Evolutionary conservation across 2,113 vertebrate genomes (phyloP), one percentile per base, ranked within the genome.

Genomic region (Lota lota): DNA sequence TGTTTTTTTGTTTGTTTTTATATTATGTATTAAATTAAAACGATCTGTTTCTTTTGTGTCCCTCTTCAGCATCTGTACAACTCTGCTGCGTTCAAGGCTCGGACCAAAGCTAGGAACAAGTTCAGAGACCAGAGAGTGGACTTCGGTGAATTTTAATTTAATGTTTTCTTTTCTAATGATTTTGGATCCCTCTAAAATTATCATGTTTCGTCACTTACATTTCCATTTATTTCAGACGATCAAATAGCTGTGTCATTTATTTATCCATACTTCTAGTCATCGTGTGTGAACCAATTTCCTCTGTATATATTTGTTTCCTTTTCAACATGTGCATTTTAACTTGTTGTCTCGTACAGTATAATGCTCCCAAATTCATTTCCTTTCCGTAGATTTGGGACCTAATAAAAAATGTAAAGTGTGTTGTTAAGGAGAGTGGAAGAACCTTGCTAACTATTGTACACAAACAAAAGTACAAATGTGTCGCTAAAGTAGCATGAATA

Each of bases 41-140:
- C 68, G n/a, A n/a, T 53, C 71, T 47, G 86, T 83, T 56, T 69
- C 20, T 64, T 67, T 28, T 64, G n/a, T n/a, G 16, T 64, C 0
- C 53, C 8, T 16, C 72, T 63, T 15, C 74, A 99, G 97, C 97
- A 99, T 85, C 93, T 98, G 59, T 97, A 96, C 88, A 99, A 99
- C 82, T 96, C 97, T 22, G 97, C 97, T 68, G 95, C 95, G 1
- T 98, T 98, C 90, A 99, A 99, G 88, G 97, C 96, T 69, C 93
- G 97, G 84, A 99, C 97, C 67, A 99, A 99, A 88, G 97, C 97
- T 77, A 94, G 96, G 83, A 99, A 91, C 92, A 97, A 98, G 92
- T 95, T 95, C 74, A 94, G 97, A 74, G 97, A 99, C 90, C 99
- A 99, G 90, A 94, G 97, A 87, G 90, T 95, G 80, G 97, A 99